Evolutionary conservation across 2,888 invertebrate genomes (phyloP).

Genomic region (Drosophila bunnanda): DNA sequence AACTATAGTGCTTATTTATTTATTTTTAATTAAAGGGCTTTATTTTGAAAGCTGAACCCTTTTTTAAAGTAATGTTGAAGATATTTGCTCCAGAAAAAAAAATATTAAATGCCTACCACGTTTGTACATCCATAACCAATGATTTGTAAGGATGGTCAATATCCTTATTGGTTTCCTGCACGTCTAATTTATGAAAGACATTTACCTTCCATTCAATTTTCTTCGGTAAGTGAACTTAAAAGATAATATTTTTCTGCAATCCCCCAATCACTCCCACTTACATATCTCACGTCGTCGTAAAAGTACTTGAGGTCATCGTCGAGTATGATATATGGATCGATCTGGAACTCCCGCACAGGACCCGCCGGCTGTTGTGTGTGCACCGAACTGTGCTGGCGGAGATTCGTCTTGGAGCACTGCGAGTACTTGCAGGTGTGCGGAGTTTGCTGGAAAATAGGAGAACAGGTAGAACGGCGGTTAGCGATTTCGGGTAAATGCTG

Average conservation of each 20-base stretch:
- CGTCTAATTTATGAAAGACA: not conserved
- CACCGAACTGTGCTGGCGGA: conserved; percentile 89
- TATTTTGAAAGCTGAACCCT: not conserved
- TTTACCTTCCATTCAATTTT: not conserved
- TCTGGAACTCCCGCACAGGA: conserved; percentile 91
- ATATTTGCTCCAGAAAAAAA: not conserved
- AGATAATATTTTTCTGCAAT: not conserved
- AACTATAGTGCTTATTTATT: not conserved
- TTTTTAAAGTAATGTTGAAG: not conserved
- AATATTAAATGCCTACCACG: not conserved
- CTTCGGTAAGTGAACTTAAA: too few species aligned
- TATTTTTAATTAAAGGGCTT: not conserved
- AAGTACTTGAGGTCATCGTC: conserved; percentile 95
- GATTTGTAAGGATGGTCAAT: not conserved
- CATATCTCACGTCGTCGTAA: conserved; percentile 94
- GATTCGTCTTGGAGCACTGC: conserved; percentile 56
- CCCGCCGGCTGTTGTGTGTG: conserved; percentile 91
- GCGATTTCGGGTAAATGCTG: conserved; percentile 45
- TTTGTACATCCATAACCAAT: not conserved
- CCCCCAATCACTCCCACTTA: conserved; percentile 84
- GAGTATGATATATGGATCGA: conserved; percentile 94
- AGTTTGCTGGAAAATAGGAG: conserved; percentile 52
- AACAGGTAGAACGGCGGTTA: conserved; percentile 27
- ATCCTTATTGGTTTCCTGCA: not conserved
- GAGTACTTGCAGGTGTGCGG: conserved; percentile 63